Evolutionary conservation across 2,113 vertebrate species (phyloP).

Genomic region (Pardalotus punctatus): DNA sequence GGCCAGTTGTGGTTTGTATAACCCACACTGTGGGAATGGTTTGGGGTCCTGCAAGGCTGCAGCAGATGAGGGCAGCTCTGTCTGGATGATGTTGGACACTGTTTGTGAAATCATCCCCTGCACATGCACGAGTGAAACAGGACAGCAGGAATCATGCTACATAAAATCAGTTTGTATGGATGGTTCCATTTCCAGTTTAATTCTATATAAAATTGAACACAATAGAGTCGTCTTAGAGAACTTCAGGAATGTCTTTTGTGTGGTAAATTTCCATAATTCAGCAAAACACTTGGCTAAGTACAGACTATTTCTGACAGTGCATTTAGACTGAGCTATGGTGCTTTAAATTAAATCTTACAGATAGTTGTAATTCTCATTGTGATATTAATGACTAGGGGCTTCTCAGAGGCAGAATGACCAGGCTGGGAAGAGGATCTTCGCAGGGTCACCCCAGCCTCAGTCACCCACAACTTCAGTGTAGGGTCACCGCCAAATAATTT

Average conservation of each 20-base stretch:
- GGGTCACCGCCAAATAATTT: too few species aligned
- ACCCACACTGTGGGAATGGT: background rate
- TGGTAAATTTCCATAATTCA: background rate
- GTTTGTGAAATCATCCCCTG: background rate
- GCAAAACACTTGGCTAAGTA: background rate
- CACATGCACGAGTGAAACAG: background rate
- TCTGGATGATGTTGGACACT: background rate
- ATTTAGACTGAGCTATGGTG: background rate
- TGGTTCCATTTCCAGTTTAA: background rate
- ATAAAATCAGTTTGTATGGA: background rate
- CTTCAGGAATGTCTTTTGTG: background rate
- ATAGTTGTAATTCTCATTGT: background rate
- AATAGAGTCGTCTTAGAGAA: background rate
- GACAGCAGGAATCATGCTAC: background rate
- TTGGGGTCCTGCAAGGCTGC: background rate
- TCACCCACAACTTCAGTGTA: background rate
- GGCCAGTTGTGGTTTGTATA: background rate
- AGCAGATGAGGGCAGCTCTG: background rate
- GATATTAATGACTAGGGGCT: background rate
- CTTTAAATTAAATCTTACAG: background rate
- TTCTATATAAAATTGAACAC: background rate
- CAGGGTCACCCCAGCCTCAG: background rate
- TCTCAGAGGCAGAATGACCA: background rate
- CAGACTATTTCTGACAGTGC: background rate
- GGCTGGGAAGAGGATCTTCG: background rate